Evolutionary conservation across 2,113 vertebrate species (phyloP), one percentile per base, ranked within the genome.

Genomic region (Alligator sinensis): DNA sequence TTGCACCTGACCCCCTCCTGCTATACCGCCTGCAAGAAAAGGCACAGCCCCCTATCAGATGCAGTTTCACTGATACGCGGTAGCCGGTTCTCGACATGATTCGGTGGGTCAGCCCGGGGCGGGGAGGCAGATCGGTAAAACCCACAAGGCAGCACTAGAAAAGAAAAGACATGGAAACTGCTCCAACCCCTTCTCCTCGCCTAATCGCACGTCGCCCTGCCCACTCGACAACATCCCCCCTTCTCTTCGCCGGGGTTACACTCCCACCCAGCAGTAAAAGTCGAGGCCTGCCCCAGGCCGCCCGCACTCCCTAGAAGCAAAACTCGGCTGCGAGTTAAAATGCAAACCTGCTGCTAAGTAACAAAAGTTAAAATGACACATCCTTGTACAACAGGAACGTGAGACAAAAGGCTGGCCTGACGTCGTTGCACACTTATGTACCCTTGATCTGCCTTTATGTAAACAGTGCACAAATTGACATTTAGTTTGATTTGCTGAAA

Each of bases 391-490:
- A 93, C 92, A 95, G 93, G 79, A 92, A 94, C 77, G 87, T 88
- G 96, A 96, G 95, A 30, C 91, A 95, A 89, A 91, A 92, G 87
- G 90, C 97, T 97, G 96, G 98, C 91, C 97, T 97, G 95, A 98
- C 97, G 91, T 91, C 85, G 92, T 96, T 87, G 91, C 89, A 90
- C 80, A 83, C 91, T 91, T 95, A 95, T 95, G 98, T 98, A 98
- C 98, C 98, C 98, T 98, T 97, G 89, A 96, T 95, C 98, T 88
- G 78, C 96, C 94, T 82, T 93, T 96, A 96, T 97, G 98, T 98
- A 98, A 99, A 98, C 98, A 98, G 96, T 84, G 96, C 94, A 94
- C 95, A 96, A 92, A 92, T 91, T 88, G 82, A 95, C 92, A 93
- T 95, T 92, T 90, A 64, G 21, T 55, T 12, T 54, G 85, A 95